Evolutionary conservation across 1,140 invertebrate species (phyloP).

Genomic region (Heliconius himera): DNA sequence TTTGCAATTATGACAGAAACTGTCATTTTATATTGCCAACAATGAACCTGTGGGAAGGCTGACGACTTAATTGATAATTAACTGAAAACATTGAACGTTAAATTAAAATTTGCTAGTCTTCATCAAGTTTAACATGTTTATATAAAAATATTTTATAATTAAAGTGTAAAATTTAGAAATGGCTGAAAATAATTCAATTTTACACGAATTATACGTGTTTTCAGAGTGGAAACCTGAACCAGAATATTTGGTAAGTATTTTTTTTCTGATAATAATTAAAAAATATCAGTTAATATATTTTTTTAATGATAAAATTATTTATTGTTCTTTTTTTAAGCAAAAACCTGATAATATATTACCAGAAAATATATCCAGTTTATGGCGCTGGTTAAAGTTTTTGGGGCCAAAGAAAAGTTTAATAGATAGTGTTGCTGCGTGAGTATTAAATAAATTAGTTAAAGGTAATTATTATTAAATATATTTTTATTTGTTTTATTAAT

Average conservation of each 20-base stretch:
- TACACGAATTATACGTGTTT: constrained; percentile 75
- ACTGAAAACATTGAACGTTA: neutral
- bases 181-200: constrained; percentile 67
- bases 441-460: constrained; percentile 23
- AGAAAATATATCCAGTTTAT: constrained; percentile 71
- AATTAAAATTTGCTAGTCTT: neutral
- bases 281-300: neutral
- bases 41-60: neutral
- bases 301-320: constrained; percentile 9
- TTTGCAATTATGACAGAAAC: constrained; percentile 9
- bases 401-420: constrained; percentile 72
- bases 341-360: constrained; percentile 72
- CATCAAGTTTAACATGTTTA: neutral
- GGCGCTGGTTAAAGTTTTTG: constrained; percentile 73
- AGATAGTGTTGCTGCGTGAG: constrained; percentile 71
- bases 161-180: constrained; percentile 38
- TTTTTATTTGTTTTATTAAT: neutral
- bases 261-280: constrained; percentile 1
- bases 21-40: neutral
- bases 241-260: constrained; percentile 67
- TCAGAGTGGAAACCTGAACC: constrained; percentile 79
- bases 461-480: neutral
- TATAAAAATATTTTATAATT: neutral
- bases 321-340: constrained; percentile 58
- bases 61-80: neutral